phyloP scores from a whole-genome alignment of 2,113 vertebrate species.

The Octodon degus region DNA sequence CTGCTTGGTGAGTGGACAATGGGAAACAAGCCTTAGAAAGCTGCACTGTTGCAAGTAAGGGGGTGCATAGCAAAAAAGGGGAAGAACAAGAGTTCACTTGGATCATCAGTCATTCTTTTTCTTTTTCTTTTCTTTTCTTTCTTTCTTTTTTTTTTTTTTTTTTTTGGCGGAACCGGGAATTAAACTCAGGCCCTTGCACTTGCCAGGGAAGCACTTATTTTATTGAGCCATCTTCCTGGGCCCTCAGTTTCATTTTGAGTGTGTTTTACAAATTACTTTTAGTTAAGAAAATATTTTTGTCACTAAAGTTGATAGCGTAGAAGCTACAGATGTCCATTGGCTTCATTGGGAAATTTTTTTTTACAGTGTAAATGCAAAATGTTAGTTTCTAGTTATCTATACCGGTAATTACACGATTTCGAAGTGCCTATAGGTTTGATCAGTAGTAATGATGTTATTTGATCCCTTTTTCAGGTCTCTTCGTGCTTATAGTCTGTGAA shows the following conservation, averaged over 20 bases:
- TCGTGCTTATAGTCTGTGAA: neutral
- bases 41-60: neutral
- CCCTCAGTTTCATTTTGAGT: neutral
- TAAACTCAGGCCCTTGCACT: no score
- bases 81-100: neutral
- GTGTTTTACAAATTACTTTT: neutral
- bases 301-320: neutral
- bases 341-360: neutral
- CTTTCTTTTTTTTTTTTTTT: no score
- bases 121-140: no score
- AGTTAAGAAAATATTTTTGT: neutral
- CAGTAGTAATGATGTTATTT: neutral
- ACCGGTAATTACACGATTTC: neutral
- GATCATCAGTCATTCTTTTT: neutral
- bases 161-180: no score
- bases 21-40: neutral
- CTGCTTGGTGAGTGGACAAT: neutral
- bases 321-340: neutral
- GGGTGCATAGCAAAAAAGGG: neutral
- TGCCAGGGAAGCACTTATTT: no score
- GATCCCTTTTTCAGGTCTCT: neutral
- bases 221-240: no score
- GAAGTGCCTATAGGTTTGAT: neutral
- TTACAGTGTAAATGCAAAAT: neutral
- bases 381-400: neutral